A percentile compares a stretch with the other conserved stretches of the same genome.
phyloP scores from a whole-genome alignment of 2,113 vertebrate genomes.

The Pelvicachromis taeniatus region DNA sequence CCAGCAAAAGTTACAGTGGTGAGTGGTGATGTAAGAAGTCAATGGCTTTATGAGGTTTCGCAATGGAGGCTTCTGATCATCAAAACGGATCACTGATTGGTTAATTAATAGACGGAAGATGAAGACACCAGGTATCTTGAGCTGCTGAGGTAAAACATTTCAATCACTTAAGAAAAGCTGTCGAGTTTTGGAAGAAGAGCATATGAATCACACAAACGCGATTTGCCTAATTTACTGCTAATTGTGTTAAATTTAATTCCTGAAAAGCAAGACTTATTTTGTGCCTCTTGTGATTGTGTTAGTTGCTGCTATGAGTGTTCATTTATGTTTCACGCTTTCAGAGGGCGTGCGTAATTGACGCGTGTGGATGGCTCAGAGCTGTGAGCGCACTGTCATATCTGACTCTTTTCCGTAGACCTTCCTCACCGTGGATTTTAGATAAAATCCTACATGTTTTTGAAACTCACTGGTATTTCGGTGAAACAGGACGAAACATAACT shows the following conservation, averaged over 20 bases:
- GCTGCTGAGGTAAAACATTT: neutral
- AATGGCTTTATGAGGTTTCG: neutral
- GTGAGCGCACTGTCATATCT: neutral
- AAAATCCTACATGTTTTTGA: neutral
- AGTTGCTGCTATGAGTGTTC: neutral
- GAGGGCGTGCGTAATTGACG: rapidly evolving
- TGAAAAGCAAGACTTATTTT: neutral
- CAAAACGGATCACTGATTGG: neutral
- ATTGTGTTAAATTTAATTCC: neutral
- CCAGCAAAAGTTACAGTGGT: neutral
- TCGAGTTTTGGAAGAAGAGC: neutral
- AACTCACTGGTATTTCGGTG: neutral
- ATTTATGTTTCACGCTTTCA: neutral
- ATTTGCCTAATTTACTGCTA: neutral
- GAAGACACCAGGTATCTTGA: neutral
- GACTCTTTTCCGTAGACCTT: neutral
- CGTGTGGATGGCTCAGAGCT: neutral
- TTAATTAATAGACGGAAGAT: neutral
- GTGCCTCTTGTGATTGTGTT: neutral
- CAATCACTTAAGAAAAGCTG: neutral
- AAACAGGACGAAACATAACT: neutral
- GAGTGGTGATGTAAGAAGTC: neutral
- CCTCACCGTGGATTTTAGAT: neutral
- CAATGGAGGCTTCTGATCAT: neutral
- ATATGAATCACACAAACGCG: neutral